Evolutionary conservation across 2,888 invertebrate species (phyloP).

Genomic region (Microctonus hyperodae): DNA sequence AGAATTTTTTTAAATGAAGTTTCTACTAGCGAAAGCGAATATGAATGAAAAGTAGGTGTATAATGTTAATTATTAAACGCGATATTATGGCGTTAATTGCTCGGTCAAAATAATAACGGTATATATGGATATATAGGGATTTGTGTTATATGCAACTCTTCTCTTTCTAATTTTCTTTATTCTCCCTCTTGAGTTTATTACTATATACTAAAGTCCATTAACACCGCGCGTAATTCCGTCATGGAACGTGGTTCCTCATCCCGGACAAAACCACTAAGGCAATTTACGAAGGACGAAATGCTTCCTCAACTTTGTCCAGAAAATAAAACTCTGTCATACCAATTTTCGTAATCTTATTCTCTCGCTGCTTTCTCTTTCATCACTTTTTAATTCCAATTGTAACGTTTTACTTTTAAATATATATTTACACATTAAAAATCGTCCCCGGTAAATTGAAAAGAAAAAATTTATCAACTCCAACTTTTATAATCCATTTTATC

Average conservation of each 20-base stretch:
- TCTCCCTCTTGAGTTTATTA: constrained; percentile 27
- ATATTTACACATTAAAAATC: no score
- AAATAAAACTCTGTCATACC: no score
- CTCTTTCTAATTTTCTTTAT: constrained; percentile 38
- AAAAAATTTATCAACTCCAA: background rate
- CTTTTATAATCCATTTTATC: background rate
- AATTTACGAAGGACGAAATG: constrained; percentile 23
- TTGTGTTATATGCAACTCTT: constrained; percentile 42
- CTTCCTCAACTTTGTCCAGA: no score
- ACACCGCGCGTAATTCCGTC: constrained; percentile 33
- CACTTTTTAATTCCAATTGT: constrained; percentile 4
- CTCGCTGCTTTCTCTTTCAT: background rate
- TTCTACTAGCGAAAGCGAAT: background rate
- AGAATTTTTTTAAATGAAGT: background rate
- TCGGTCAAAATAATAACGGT: constrained; percentile 40
- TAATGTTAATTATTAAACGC: constrained; percentile 26
- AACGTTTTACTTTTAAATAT: no score
- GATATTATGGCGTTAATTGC: constrained; percentile 46
- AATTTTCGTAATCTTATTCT: no score
- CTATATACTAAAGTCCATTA: constrained; percentile 33
- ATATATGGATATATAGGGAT: no score
- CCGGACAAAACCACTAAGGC: constrained; percentile 29
- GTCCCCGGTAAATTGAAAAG: background rate
- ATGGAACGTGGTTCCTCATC: constrained; percentile 31
- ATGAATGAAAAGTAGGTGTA: no score